Evolutionary conservation across 2,113 vertebrate species (phyloP), one percentile per base, ranked within the genome.

Genomic region (Sander vitreus): DNA sequence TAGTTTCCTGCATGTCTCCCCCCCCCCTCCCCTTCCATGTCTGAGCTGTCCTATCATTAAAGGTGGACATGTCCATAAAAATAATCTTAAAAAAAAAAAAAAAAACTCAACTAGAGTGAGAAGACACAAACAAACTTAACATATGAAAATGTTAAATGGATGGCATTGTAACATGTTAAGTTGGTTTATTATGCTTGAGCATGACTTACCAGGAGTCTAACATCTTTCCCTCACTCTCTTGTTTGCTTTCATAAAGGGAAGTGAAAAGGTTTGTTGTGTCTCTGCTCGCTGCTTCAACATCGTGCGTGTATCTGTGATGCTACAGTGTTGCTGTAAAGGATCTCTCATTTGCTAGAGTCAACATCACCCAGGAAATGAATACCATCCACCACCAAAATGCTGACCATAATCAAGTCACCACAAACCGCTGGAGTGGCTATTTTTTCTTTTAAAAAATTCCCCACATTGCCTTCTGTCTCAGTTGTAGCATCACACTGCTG

Each of bases 201-300:
- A 64, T 64, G 64, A 64, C 51, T 54, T 83, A 16, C 76, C 33
- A 51, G 64, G 43, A 83, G 73, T 93, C 79, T 94, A 90, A 92
- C 83, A 47, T 91, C 25, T 92, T 72, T 92, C 73, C 87, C 36
- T 84, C 88, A 65, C 87, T 92, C 79, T 94, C 75, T 91, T 84
- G 21, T 89, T 91, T 93, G 94, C 94, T 91, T 73, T 91, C 94
- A 78, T 88, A 91, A 95, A 96, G 95, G 95, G 94, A 92, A 96
- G 94, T 84, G 95, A 96, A 92, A 96, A 96, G 95, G 95, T 96
- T 95, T 88, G 95, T 94, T 80, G 60, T 74, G 65, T 85, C 55
- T 92, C 68, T 66, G 58, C 88, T 88, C 70, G 79, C 78, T 79
- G 78, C 80, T 71, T 85, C 55, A 25, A 76, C 84, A 39, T 85